These are phyloP conservation scores for Lordiphosa collinella DNA, from an alignment of 1,140 invertebrate species.

Conservation along the genomic window DNA sequence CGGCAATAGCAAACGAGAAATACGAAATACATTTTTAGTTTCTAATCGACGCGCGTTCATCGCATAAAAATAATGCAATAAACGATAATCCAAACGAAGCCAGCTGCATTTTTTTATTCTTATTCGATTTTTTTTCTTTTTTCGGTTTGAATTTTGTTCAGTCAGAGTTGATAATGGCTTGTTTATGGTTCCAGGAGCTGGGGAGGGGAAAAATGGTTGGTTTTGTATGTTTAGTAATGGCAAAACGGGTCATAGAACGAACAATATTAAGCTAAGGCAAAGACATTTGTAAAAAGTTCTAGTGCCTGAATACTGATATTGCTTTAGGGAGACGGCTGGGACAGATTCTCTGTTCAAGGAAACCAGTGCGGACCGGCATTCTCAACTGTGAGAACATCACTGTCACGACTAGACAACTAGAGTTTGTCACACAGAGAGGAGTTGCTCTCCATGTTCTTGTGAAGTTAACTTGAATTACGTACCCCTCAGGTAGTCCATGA, in stretches of 20 bases:
- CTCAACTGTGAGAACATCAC: too few species aligned
- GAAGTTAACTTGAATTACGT: too few species aligned
- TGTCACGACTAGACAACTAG: too few species aligned
- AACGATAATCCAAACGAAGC: slow-evolving; percentile 61
- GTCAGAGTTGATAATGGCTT: slow-evolving; percentile 49
- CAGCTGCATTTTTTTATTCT: slow-evolving; percentile 49
- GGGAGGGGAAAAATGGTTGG: background rate
- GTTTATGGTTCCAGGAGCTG: slow-evolving; percentile 39
- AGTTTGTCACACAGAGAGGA: too few species aligned
- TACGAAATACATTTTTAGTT: slow-evolving; percentile 75
- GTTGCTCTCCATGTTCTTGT: too few species aligned
- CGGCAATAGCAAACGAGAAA: slow-evolving; percentile 19
- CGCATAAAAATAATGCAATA: slow-evolving; percentile 78
- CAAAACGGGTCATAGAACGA: background rate
- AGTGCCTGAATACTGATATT: background rate
- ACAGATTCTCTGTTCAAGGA: too few species aligned
- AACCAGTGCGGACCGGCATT: too few species aligned
- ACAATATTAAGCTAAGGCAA: slow-evolving; percentile 5
- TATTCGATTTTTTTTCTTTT: slow-evolving; percentile 1
- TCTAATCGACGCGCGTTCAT: slow-evolving; percentile 77
- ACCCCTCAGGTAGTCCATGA: too few species aligned
- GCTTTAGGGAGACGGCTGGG: background rate
- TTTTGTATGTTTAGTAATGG: slow-evolving; percentile 3
- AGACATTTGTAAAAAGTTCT: background rate
- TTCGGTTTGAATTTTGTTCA: slow-evolving; percentile 45